Evolutionary conservation across 2,797 vertebrate genomes (phyloP).

Genomic region (Myripristis murdjan): DNA sequence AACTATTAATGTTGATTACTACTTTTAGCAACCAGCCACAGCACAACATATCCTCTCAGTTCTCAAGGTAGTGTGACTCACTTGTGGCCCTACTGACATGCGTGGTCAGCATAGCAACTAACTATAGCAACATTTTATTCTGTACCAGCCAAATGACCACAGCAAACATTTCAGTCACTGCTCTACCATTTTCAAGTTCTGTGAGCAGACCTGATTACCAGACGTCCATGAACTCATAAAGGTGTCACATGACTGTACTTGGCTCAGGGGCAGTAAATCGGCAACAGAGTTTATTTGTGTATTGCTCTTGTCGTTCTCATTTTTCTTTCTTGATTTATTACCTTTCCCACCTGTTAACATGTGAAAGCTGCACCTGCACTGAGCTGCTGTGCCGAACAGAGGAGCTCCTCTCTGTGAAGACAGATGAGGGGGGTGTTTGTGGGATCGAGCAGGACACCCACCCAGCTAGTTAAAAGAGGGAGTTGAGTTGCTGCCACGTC

Average conservation of each 20-base stretch:
- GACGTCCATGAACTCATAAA: constrained; percentile 26
- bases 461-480: constrained; percentile 28
- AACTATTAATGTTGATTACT: no score
- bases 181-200: no score
- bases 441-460: constrained; percentile 41
- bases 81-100: no score
- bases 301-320: not conserved
- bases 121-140: no score
- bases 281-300: constrained; percentile 17
- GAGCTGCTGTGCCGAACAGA: constrained; percentile 44
- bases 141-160: no score
- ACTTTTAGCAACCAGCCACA: no score
- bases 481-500: constrained; percentile 6
- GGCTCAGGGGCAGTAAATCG: constrained; percentile 34
- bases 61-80: no score
- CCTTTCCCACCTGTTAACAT: constrained; percentile 21
- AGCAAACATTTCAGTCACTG: no score
- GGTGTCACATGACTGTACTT: constrained; percentile 42
- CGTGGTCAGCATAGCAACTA: no score
- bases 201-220: no score
- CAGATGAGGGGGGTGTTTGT: constrained; percentile 32
- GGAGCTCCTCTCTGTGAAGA: constrained; percentile 21
- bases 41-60: no score
- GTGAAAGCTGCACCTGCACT: constrained; percentile 29
- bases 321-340: not conserved